phyloP scores from a whole-genome alignment of 2,113 vertebrate species.

The Guaruba guarouba region DNA sequence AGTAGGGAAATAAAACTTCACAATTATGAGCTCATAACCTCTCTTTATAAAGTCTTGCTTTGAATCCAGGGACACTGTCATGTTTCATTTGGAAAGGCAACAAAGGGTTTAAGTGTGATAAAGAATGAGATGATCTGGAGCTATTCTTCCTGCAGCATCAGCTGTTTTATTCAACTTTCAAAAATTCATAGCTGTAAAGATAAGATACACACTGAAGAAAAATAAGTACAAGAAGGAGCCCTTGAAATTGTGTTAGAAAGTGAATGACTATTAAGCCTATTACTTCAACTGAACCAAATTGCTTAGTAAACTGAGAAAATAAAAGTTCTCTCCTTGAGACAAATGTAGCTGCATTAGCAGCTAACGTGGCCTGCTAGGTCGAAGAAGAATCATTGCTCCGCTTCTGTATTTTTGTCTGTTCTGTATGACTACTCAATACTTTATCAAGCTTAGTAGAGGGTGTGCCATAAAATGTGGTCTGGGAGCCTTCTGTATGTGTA shows the following conservation, averaged over 20 bases:
- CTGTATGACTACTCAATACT: neutral
- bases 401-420: neutral
- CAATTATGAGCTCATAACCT: neutral
- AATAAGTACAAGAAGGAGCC: neutral
- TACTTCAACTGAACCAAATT: neutral
- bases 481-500: rapidly evolving
- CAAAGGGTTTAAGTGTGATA: neutral
- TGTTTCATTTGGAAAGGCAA: neutral
- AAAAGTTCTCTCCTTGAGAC: neutral
- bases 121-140: neutral
- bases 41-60: neutral
- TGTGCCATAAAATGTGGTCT: neutral
- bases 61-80: neutral
- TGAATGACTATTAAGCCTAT: neutral
- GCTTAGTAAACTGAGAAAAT: neutral
- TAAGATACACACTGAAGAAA: neutral
- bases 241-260: neutral
- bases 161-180: neutral
- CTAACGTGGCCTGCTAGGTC: neutral
- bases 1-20: neutral
- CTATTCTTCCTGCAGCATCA: neutral
- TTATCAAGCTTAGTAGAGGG: neutral
- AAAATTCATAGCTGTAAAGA: neutral
- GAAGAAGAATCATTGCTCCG: neutral
- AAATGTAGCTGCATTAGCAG: neutral